Conservation (phyloP, 2,113 vertebrate species). For the Capricornis sumatraensis region DNA sequence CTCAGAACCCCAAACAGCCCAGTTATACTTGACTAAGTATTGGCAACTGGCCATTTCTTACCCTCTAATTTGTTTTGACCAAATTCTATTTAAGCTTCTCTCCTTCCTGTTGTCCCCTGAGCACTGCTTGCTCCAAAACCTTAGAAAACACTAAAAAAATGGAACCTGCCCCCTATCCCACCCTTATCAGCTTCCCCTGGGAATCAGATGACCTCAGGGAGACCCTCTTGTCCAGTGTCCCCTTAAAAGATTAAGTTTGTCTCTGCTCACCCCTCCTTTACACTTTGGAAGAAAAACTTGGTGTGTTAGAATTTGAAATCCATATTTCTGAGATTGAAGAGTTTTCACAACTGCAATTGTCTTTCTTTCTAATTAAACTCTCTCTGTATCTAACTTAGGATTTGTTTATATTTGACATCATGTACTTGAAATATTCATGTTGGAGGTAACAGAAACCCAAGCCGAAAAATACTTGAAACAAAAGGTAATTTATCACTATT, state of each 20-base stretch:
- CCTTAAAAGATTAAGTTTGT: not conserved
- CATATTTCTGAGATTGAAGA: not conserved
- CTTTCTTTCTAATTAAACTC: not conserved
- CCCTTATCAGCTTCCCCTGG: not conserved
- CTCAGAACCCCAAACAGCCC: not conserved
- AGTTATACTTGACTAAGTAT: not conserved
- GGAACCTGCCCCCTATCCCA: not conserved
- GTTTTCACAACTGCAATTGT: not conserved
- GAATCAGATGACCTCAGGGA: not conserved
- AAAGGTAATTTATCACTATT: not conserved
- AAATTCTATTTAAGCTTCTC: not conserved
- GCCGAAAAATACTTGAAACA: not conserved
- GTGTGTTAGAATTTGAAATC: not conserved
- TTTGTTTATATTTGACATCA: not conserved
- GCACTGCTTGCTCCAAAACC: not conserved
- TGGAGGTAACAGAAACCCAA: not conserved
- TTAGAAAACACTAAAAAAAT: not conserved
- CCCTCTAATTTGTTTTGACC: not conserved
- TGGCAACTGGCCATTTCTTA: not conserved
- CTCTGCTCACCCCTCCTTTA: not conserved
- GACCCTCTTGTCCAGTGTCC: not conserved
- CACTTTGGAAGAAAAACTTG: not conserved
- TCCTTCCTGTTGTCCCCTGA: not conserved
- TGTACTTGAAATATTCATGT: not conserved
- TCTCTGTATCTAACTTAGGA: not conserved